phyloP scores from a whole-genome alignment of 1,140 invertebrate genomes.

The Cryptotermes secundus region DNA sequence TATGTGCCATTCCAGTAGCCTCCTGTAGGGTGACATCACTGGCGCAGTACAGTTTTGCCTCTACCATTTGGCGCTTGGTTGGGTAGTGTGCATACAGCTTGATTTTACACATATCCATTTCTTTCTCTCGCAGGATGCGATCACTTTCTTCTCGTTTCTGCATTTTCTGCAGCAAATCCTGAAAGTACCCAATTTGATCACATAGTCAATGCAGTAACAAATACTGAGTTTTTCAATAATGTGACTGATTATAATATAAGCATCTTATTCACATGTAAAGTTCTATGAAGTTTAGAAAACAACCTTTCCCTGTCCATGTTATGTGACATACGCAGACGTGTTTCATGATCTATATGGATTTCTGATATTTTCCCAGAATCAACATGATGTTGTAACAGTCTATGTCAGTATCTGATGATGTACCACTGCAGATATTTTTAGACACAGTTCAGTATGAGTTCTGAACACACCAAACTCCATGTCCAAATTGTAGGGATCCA shows the following conservation, averaged over 20 bases:
- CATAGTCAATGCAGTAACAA: constrained; percentile 20
- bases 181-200: constrained; percentile 31
- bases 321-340: too few species aligned
- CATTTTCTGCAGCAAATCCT: constrained; percentile 64
- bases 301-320: too few species aligned
- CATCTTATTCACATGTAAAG: neutral
- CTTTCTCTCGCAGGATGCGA: constrained; percentile 56
- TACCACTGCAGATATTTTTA: too few species aligned
- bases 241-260: too few species aligned
- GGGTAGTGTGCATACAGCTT: constrained; percentile 67
- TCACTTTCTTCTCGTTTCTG: constrained; percentile 68
- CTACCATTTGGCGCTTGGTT: constrained; percentile 51
- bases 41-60: constrained; percentile 56
- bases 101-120: constrained; percentile 63
- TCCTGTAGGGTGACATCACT: constrained; percentile 59
- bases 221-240: too few species aligned
- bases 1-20: constrained; percentile 59
- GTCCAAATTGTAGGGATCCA: too few species aligned
- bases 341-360: too few species aligned
- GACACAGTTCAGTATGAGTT: too few species aligned
- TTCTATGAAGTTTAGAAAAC: neutral
- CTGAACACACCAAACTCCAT: too few species aligned
- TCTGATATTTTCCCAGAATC: too few species aligned
- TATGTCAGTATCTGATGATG: too few species aligned
- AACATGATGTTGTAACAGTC: too few species aligned